phyloP scores from a whole-genome alignment of 2,888 invertebrate genomes.

The Drosophila rellima region DNA sequence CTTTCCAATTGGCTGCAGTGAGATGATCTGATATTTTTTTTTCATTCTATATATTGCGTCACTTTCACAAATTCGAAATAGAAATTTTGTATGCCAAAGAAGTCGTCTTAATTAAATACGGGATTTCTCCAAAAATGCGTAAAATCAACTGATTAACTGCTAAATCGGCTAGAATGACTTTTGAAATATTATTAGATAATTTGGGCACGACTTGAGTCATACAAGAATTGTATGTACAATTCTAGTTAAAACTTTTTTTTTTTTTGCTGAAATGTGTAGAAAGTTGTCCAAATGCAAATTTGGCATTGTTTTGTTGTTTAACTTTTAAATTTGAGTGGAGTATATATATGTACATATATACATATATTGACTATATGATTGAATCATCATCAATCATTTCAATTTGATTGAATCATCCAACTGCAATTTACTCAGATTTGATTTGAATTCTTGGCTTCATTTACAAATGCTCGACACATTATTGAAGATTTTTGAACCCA shows the following conservation, averaged over 20 bases:
- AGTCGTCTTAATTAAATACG: neutral
- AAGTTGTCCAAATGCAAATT: neutral
- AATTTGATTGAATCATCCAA: constrained; percentile 11
- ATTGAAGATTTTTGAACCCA: constrained; percentile 20
- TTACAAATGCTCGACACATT: neutral
- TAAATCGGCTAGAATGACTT: neutral
- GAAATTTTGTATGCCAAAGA: constrained; percentile 12
- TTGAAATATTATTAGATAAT: constrained; percentile 17
- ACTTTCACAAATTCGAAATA: constrained; percentile 4
- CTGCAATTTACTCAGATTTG: constrained; percentile 1
- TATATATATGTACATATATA: neutral
- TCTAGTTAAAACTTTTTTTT: neutral
- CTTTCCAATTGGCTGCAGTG: constrained; percentile 13
- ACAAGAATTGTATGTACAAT: neutral
- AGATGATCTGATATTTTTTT: neutral
- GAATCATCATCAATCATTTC: too few species aligned
- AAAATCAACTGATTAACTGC: neutral
- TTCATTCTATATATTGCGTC: constrained; percentile 8
- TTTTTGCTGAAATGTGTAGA: neutral
- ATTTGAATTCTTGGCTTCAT: constrained; percentile 10
- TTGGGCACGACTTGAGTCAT: constrained; percentile 2
- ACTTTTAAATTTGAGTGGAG: neutral
- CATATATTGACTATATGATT: constrained; percentile 8
- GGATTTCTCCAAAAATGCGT: neutral
- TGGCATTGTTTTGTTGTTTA: neutral